Base-by-base conservation (phyloP, 2,113 vertebrate species). In the Epinephelus moara region DNA sequence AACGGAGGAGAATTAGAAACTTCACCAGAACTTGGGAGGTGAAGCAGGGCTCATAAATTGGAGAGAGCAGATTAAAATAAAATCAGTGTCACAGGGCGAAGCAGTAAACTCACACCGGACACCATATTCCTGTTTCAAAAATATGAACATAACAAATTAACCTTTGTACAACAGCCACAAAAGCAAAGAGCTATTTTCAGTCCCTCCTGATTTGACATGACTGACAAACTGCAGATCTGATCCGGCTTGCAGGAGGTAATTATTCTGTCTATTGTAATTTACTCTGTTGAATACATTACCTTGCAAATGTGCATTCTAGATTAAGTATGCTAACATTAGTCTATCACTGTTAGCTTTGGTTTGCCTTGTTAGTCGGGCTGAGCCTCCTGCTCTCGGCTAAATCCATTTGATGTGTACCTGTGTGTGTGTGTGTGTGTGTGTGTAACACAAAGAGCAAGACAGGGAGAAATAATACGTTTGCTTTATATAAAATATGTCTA, bases 1-100 rank as follows among this genome's bases (percentile, higher is more conserved):
- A 78, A 60, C n/a, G 14, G 71, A 70, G 62, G 45, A 79, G 61
- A 88, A 81, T 80, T 63, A 79, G 9, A 70, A 73, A 78, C 40
- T 72, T 71, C 42, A 80, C 69, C 62, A 42, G 15, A 82, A 55
- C 12, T 47, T 60, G 49, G 42, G 30, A 68, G 53, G 50, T 72
- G 61, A 81, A 82, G 49, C 45, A 30, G 11, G 18, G 33, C 49
- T 63, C 68, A 50, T 64, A 52, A 30, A 30, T 50, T 12, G 25
- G 25, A 49, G 4, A 27, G 15, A 67, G 25, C 12, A 63, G 60
- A 64, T 50, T 27, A 42, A 47, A 33, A 49, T 33, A 6, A 50
- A 60, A 19, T 30, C 14, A 33, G 63, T 56, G 70, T 60, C 63
- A 81, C 4, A 45, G 27, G 47, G n/a, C 50, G 6, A 17, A 62